Evolutionary conservation across 2,797 vertebrate genomes (phyloP), one percentile per base, ranked within the genome.

Genomic region (Acestrorhynchus altus): DNA sequence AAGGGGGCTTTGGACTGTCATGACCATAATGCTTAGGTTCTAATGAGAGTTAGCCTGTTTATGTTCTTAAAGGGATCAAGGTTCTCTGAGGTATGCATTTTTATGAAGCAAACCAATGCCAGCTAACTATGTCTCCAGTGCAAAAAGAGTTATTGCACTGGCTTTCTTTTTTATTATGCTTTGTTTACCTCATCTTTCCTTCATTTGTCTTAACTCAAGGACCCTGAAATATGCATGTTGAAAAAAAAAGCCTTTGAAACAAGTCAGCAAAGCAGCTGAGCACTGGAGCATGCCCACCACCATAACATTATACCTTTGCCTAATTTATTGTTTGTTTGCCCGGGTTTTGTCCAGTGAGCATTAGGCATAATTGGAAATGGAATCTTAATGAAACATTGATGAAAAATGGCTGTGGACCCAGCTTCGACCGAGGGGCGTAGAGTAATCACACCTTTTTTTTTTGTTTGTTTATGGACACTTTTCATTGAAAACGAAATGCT

Each of bases 301-400:
- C 54, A 57, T 49, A n/a, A 39, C 18, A 52, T 76, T 89, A 89
- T 86, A 87, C 88, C 87, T 90, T 90, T 86, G 84, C 85, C 84
- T 91, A 90, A 91, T 91, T 90, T 87, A 86, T 89, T 87, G 83
- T 91, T 91, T 92, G 85, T 91, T 90, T 90, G 86, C 85, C 76
- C 80, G 83, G 81, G 78, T 87, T 89, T 88, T 83, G 79, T 89
- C 87, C 86, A 84, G 81, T 72, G 83, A 86, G 77, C 78, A 77
- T 49, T 65, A 65, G 74, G 40, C 82, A 83, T 91, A 86, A 92
- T 91, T 92, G 90, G 89, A 92, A 91, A 91, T 87, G 77, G 87
- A 90, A 89, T 88, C 85, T 84, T 90, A 88, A 92, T 93, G 87
- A 90, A 91, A 90, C 88, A 87, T 84, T 90, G 88, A 92, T 88